Evolutionary conservation across 2,888 invertebrate genomes (phyloP).

Genomic region (Disparrhopalites patrizii): DNA sequence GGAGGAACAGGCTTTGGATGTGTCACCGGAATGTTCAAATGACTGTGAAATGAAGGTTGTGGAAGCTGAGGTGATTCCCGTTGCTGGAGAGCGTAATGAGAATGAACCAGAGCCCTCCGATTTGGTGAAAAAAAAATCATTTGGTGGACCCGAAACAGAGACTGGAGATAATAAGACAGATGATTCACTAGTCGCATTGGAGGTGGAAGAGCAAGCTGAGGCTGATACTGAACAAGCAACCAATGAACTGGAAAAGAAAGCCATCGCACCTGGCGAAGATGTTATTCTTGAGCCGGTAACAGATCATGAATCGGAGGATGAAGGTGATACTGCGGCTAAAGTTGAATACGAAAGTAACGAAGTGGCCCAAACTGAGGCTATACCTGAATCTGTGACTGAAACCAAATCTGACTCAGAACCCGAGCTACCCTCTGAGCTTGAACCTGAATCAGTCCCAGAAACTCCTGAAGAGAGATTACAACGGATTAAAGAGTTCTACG

Average conservation of each 20-base stretch:
- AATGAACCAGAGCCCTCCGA: too few relatives aligned
- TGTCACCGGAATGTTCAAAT: too few relatives aligned
- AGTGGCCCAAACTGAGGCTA: constrained; percentile 3
- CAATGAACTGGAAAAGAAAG: neutral
- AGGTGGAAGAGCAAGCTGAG: too few relatives aligned
- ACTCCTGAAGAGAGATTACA: constrained; percentile 13
- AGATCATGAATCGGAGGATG: too few relatives aligned
- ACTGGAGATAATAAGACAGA: neutral
- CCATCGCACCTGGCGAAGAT: neutral
- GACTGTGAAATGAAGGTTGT: neutral
- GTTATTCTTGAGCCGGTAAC: neutral
- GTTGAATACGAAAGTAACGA: too few relatives aligned
- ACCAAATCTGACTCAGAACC: neutral
- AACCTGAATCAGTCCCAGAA: neutral
- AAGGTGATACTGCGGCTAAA: too few relatives aligned
- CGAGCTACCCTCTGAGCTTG: too few relatives aligned
- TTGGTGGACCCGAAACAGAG: neutral
- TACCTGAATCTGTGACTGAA: neutral
- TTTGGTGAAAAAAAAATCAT: too few relatives aligned
- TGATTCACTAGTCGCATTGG: too few relatives aligned
- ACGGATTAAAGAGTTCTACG: constrained; percentile 13
- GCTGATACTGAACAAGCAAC: too few relatives aligned
- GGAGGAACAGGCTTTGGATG: too few relatives aligned
- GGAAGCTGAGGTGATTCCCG: neutral
- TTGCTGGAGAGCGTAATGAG: too few relatives aligned